Conservation (phyloP, 2,113 vertebrate species). For the Coturnix japonica region DNA sequence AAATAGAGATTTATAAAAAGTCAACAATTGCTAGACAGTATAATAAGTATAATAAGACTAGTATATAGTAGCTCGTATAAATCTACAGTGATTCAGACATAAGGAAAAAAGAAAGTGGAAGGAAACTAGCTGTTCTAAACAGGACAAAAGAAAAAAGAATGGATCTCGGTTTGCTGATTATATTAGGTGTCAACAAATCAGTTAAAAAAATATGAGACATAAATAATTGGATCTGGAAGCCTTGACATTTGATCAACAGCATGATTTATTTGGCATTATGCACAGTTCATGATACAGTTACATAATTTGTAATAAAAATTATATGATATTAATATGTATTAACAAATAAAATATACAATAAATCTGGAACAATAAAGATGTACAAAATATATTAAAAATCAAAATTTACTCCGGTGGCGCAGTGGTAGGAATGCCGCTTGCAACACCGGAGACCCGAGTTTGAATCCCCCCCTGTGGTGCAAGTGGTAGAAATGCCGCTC, state of each 20-base stretch:
- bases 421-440: no score
- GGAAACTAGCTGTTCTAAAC: not conserved
- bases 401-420: no score
- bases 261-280: not conserved
- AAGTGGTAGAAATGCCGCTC: no score
- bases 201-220: not conserved
- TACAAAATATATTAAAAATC: not conserved
- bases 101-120: accelerated
- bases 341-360: not conserved
- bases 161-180: not conserved
- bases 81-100: not conserved
- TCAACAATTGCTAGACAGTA: not conserved
- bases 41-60: not conserved
- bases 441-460: no score
- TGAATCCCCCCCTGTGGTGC: no score
- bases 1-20: not conserved
- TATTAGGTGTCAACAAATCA: not conserved
- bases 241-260: not conserved
- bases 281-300: not conserved
- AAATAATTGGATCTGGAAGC: not conserved
- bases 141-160: not conserved
- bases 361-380: not conserved
- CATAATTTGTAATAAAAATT: not conserved
- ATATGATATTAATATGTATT: not conserved
- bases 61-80: not conserved